Conservation (phyloP, 2,113 vertebrate genomes). For the Numenius arquata region DNA sequence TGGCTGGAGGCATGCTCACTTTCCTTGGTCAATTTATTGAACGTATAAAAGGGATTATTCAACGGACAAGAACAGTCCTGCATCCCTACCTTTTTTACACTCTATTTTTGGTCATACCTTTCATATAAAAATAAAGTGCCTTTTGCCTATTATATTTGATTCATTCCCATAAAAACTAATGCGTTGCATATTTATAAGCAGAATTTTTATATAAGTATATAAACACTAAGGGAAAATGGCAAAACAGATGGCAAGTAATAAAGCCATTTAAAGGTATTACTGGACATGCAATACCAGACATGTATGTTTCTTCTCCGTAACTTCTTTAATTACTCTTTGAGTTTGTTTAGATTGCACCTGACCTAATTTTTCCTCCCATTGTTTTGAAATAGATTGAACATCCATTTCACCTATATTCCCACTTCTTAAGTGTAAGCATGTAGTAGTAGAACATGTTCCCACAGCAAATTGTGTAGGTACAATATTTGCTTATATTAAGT, state of each 20-base stretch:
- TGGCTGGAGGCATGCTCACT: conserved; percentile 23
- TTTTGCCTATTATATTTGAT: conserved; percentile 39
- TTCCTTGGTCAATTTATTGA: conserved; percentile 47
- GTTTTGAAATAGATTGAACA: neutral
- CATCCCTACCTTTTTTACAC: conserved; percentile 17
- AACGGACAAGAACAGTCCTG: neutral
- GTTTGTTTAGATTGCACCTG: neutral
- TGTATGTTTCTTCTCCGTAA: neutral
- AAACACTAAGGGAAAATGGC: conserved; percentile 21
- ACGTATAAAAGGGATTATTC: conserved; percentile 19
- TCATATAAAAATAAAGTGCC: conserved; percentile 39
- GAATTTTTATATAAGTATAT: conserved; percentile 37
- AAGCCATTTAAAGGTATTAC: neutral
- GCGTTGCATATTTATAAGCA: conserved; percentile 8
- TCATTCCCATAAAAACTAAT: neutral
- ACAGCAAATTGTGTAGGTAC: neutral
- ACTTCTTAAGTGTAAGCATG: neutral
- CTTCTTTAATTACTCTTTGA: neutral
- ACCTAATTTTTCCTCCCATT: neutral
- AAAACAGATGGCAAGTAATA: conserved; percentile 23
- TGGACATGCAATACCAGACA: neutral
- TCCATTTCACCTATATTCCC: neutral
- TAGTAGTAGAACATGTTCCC: neutral
- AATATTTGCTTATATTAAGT: neutral
- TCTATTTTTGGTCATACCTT: conserved; percentile 27